Evolutionary conservation across 2,797 vertebrate species (phyloP).

Genomic region (Melanotaenia maccullochi): DNA sequence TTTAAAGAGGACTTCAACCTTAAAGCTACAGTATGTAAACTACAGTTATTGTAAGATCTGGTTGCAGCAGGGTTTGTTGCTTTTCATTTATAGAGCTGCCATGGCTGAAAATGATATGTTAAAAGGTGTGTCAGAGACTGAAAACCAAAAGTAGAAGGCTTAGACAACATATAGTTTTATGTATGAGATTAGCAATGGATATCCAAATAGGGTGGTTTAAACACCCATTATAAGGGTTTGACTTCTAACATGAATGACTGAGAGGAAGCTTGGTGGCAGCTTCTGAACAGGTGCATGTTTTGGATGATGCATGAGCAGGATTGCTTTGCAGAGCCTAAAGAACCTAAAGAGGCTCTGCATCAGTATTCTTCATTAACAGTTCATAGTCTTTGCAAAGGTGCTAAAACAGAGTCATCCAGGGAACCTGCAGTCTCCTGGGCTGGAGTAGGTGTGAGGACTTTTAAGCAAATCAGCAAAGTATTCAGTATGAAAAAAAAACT

Average conservation of each 20-base stretch:
- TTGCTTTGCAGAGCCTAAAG: background rate
- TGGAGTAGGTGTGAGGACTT: background rate
- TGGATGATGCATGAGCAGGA: background rate
- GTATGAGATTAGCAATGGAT: background rate
- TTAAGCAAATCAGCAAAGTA: background rate
- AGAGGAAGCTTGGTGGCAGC: background rate
- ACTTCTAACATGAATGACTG: background rate
- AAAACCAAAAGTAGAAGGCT: background rate
- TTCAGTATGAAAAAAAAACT: background rate
- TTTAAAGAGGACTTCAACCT: background rate
- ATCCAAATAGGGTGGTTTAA: background rate
- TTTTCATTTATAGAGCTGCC: background rate
- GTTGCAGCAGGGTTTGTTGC: background rate
- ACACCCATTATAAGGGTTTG: background rate
- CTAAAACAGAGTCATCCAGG: constrained; percentile 1
- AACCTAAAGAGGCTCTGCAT: constrained; percentile 5
- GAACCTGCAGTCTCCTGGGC: constrained; percentile 9
- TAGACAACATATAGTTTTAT: background rate
- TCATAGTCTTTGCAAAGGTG: constrained; percentile 3
- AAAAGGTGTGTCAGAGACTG: background rate
- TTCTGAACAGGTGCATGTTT: background rate
- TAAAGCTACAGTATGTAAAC: background rate
- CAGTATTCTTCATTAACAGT: constrained; percentile 15
- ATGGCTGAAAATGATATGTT: background rate
- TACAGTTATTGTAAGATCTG: background rate